Percentiles rank a stretch among this genome's conserved stretches.
Evolutionary conservation across 1,140 invertebrate species (phyloP).

Genomic region (Paraescarpia echinospica): DNA sequence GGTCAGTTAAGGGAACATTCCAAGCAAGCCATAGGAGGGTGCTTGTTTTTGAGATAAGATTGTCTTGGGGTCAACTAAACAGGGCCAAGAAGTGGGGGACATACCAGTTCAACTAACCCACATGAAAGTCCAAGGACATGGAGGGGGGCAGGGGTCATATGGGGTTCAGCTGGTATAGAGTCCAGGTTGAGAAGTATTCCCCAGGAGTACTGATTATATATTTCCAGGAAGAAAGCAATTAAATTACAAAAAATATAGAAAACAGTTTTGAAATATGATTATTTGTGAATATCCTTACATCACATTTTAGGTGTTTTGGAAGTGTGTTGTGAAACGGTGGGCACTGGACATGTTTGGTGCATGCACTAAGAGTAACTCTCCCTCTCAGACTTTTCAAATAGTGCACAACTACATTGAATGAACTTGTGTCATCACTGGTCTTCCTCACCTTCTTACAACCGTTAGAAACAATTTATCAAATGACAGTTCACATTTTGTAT

Average conservation of each 20-base stretch:
- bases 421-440: not conserved
- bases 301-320: not conserved
- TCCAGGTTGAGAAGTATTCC: too few species aligned
- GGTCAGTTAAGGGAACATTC: not conserved
- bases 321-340: not conserved
- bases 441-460: not conserved
- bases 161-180: not conserved
- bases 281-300: too few species aligned
- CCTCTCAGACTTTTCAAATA: not conserved
- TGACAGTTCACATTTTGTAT: not conserved
- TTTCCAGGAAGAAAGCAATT: too few species aligned
- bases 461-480: not conserved
- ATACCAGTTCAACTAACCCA: not conserved
- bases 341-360: not conserved
- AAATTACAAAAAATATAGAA: too few species aligned
- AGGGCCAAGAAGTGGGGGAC: not conserved
- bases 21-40: not conserved
- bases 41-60: not conserved
- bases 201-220: too few species aligned
- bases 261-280: too few species aligned
- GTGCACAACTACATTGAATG: not conserved
- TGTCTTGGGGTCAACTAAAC: not conserved
- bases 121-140: not conserved
- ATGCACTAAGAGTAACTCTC: not conserved
- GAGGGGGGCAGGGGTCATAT: not conserved